Base-by-base conservation (phyloP, 2,113 vertebrate genomes). In the Megaleporinus macrocephalus region DNA sequence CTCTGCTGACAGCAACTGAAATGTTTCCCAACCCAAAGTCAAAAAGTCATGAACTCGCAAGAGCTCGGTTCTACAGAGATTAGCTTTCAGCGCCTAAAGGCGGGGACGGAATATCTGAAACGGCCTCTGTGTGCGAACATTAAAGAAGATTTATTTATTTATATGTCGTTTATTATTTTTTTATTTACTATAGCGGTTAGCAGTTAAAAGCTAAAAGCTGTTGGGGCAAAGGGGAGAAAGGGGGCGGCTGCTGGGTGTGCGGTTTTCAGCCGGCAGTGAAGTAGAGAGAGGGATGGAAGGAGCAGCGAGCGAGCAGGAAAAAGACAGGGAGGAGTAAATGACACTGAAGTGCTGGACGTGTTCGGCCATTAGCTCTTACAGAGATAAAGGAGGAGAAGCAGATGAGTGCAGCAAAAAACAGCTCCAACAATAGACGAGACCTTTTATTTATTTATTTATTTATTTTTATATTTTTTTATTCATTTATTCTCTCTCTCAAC, bases 11-110 rank as follows among this genome's bases (percentile, higher is more conserved):
- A 86, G 70, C 27, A 84, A 81, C 78, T 68, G 55, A 88, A 85
- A 77, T 76, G 83, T 81, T 63, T 80, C 82, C 26, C 85, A 89
- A 70, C 88, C 76, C 86, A 91, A 89, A 89, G 88, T 91, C 86
- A 82, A 87, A 55, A 88, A 88, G 86, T 88, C 80, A 81, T 29
- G 86, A 86, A 88, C 81, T 84, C 83, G 66, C 74, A 57, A 65
- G 73, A 78, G 83, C 27, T 75, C 70, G 82, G 0, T 85, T 65
- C 76, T 41, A 14, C 62, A 78, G 29, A 30, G 49, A 55, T 75
- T 44, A 4, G 33, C 22, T 79, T 73, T 66, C 63, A 22, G 26
- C 55, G 36, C 76, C 63, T 62, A 71, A 79, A n/a, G n/a, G 63
- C 12, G 53, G 73, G 83, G 86, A 89, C 80, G 79, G 33, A 65